Evolutionary conservation across 2,797 vertebrate genomes (phyloP), one percentile per base, ranked within the genome.

Genomic region (Peromyscus aztecus): DNA sequence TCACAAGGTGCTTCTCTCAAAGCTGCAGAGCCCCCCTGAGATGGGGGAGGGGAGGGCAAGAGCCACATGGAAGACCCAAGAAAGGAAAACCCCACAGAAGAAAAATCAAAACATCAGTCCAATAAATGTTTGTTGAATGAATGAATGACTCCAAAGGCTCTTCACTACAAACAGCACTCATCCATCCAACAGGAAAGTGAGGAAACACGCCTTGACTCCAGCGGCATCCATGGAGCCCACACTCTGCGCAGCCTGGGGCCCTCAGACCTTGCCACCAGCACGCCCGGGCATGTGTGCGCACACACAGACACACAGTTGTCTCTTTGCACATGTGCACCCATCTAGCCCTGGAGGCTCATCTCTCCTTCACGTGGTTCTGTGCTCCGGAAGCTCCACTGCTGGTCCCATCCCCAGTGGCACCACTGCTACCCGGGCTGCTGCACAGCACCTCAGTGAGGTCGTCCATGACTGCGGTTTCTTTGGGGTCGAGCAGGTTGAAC

Each of bases 291-390:
- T 31, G 65, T 11, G 67, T 43, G 55, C 14, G n/a, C 86, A 37
- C 95, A 86, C 76, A 52, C 80, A 87, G 89, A 31, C 84, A 31
- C 88, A 31, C 21, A 21, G 92, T 27, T 9, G 73, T 93, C 86
- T 90, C 90, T 94, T 88, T 69, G 95, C 94, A 94, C 94, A 82
- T 24, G 93, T 73, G 83, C 87, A 59, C 57, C 83, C 90, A 85
- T 80, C 84, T 80, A 4, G 94, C 94, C 34, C 65, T 73, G 43
- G 91, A 82, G 98, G 98, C 99, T 99, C 99, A 99, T 99, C 99
- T 99, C 99, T 99, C 99, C 65, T 99, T 99, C 98, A 99, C 99
- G 0, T 99, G 99, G 99, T 99, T 99, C 99, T 99, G 99, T 99
- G 99, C 99, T 97, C 99, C 99, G 0, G 99, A 98, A 85, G 98